These are phyloP conservation scores for Xanthorhoe spadicearia DNA, from an alignment of 2,888 invertebrate species.

Conservation along the genomic window DNA sequence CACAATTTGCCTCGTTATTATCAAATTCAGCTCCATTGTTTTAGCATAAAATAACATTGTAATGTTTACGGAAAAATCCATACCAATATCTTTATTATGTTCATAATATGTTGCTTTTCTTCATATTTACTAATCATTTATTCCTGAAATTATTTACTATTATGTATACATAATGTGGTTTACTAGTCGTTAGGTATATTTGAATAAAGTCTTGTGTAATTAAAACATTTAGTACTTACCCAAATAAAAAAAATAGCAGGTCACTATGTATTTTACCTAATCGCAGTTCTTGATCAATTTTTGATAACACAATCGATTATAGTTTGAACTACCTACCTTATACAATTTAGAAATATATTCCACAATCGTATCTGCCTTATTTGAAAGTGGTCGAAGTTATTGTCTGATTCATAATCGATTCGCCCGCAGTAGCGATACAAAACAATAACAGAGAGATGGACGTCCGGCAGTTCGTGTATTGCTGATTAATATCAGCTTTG, in stretches of 20 bases:
- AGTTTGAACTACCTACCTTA: neutral
- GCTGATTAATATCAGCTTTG: slow-evolving; percentile 45
- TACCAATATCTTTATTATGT: neutral
- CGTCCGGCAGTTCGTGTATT: slow-evolving; percentile 44
- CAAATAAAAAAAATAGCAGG: no score
- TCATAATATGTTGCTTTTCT: neutral
- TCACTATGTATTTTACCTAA: no score
- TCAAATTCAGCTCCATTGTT: slow-evolving; percentile 1
- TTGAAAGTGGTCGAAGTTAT: slow-evolving; percentile 14
- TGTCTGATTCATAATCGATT: slow-evolving; percentile 28
- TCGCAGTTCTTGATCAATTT: no score
- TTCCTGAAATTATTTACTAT: no score
- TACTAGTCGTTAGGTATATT: neutral
- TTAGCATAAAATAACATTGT: neutral
- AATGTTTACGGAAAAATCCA: slow-evolving; percentile 8
- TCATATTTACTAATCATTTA: neutral
- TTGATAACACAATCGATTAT: no score
- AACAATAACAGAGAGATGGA: slow-evolving; percentile 42
- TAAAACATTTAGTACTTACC: no score
- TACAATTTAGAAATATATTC: neutral
- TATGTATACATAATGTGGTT: no score
- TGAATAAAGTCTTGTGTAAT: neutral
- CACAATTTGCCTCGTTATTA: neutral
- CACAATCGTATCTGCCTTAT: neutral
- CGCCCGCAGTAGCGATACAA: slow-evolving; percentile 37